phyloP scores from a whole-genome alignment of 2,113 vertebrate genomes.

The Nesogale talazaci region DNA sequence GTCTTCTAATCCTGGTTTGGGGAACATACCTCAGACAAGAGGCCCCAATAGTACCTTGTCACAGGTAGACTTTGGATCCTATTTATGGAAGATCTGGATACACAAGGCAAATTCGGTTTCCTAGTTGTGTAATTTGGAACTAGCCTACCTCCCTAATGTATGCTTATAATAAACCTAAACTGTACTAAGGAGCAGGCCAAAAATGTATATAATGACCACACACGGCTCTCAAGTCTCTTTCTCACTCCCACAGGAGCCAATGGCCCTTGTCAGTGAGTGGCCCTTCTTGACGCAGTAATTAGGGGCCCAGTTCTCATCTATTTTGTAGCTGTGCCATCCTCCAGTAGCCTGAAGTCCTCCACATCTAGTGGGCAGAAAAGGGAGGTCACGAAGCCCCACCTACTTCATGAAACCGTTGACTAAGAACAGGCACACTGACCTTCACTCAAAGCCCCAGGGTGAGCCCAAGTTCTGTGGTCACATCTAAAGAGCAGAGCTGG shows the following conservation, averaged over 20 bases:
- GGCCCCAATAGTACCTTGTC: background rate
- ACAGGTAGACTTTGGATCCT: background rate
- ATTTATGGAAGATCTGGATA: no score
- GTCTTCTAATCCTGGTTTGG: background rate
- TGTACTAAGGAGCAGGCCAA: background rate
- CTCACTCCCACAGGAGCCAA: background rate
- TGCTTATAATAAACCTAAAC: no score
- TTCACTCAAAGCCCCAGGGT: background rate
- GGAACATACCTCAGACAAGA: background rate
- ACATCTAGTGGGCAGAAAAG: background rate
- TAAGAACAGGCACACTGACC: background rate
- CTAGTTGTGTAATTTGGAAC: background rate
- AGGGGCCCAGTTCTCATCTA: background rate
- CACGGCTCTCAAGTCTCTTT: background rate
- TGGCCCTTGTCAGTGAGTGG: accelerated
- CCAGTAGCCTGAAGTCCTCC: background rate
- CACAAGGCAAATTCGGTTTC: background rate
- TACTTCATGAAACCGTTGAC: background rate
- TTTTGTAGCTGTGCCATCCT: no score
- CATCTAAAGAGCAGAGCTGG: background rate
- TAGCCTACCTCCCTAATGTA: background rate
- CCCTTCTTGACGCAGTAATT: background rate
- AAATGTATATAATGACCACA: background rate
- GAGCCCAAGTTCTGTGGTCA: background rate
- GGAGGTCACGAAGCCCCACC: background rate